Percentiles rank a stretch among this genome's conserved stretches.
These are phyloP conservation scores for Dermochelys coriacea DNA, from an alignment of 2,797 vertebrate genomes.

Conservation along the genomic window DNA sequence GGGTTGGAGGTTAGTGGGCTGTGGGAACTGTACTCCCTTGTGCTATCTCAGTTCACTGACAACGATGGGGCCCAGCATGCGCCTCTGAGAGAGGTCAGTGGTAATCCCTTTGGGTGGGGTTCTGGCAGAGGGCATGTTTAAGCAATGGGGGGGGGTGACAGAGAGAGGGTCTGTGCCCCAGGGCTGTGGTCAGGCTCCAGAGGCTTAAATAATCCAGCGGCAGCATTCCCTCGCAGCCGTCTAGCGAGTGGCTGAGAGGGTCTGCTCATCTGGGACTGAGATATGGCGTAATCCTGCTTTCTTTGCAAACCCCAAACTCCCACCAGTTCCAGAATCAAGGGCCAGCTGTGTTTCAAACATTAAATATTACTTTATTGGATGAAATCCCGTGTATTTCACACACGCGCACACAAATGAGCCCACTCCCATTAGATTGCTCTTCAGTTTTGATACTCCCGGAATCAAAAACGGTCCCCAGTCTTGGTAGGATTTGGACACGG, in stretches of 20 bases:
- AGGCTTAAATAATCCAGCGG: too few relatives aligned
- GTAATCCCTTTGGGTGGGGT: too few relatives aligned
- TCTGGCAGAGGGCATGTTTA: too few relatives aligned
- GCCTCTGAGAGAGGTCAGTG: too few relatives aligned
- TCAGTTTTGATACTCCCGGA: background rate
- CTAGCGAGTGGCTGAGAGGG: too few relatives aligned
- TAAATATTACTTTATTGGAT: slow-evolving; percentile 9
- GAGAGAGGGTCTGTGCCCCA: too few relatives aligned
- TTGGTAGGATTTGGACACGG: accelerated
- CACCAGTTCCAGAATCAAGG: background rate
- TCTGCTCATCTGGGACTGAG: background rate
- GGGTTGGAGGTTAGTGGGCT: too few relatives aligned
- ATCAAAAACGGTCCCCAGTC: background rate
- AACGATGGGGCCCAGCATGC: too few relatives aligned
- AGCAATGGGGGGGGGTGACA: too few relatives aligned
- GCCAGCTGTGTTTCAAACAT: background rate
- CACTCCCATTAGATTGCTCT: background rate
- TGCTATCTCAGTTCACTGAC: too few relatives aligned
- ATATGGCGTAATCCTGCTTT: background rate
- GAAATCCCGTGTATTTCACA: accelerated
- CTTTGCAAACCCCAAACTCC: background rate
- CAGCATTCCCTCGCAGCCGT: background rate
- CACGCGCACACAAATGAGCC: accelerated
- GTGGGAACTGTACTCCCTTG: too few relatives aligned
- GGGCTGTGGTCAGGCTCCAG: too few relatives aligned